Base-by-base conservation (phyloP, 2,888 invertebrate species). In the Acanthosepion pharaonis region DNA sequence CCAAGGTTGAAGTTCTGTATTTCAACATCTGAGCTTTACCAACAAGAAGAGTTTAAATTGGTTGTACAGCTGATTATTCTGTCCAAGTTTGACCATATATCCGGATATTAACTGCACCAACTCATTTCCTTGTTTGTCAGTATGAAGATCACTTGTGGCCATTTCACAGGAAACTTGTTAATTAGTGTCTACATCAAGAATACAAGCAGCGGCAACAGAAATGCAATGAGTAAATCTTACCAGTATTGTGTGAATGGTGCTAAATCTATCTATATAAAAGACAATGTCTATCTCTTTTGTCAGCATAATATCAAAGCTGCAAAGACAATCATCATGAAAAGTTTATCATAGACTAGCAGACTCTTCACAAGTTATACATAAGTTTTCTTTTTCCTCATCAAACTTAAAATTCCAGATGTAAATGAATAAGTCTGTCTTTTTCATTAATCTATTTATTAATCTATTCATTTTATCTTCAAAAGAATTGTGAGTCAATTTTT, bases 31-130 rank as follows among this genome's bases (percentile, higher is more conserved):
- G 78, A 33, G 78, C 78, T 33, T 5, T 15, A 78, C n/a, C 78
- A 78, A 78, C 78, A 78, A 78, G 78, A n/a, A n/a, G n/a, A 78
- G 78, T 78, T 78, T 78, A 78, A 78, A 78, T 78, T n/a, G n/a
- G 78, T n/a, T 78, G n/a, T 78, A n/a, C 78, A 9, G 11, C n/a
- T 78, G 78, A 78, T 78, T 78, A 78, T 78, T n/a, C 78, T 78
- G 78, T 5, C 78, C 78, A n/a, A 78, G 78, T 78, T 78, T n/a
- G 78, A 78, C 78, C n/a, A n/a, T 78, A 78, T n/a, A 78, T 78
- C 78, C 78, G 78, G 78, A 78, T 78, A 78, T 78, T 78, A 78
- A 78, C n/a, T 78, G 78, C 78, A n/a, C 78, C 78, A 78, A 33
- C 78, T 78, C 78, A 78, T 78, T 78, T 78, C 78, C 78, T 78